Percentiles rank a stretch among this genome's conserved stretches.
phyloP scores from a whole-genome alignment of 2,888 invertebrate genomes.

The Eristalis intricaria region DNA sequence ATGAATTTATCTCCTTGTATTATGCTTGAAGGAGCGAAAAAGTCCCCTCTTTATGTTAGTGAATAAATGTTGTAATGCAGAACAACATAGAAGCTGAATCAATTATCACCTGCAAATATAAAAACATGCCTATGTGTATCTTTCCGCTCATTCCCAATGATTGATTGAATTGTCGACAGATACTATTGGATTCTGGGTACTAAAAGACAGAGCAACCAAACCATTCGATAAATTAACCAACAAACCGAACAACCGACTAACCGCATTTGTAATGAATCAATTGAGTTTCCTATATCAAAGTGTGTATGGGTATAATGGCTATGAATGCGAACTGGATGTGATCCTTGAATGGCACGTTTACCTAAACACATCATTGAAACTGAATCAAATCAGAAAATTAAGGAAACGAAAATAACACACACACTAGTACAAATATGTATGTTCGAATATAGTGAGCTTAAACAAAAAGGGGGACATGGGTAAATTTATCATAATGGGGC shows the following conservation, averaged over 20 bases:
- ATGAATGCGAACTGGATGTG: constrained; percentile 22
- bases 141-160: constrained; percentile 31
- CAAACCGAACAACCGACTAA: constrained; percentile 59
- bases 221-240: constrained; percentile 64
- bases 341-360: constrained; percentile 19
- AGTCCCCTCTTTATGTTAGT: background rate
- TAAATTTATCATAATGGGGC: background rate
- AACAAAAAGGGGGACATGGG: background rate
- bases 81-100: constrained; percentile 20
- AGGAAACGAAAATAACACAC: background rate
- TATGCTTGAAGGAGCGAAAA: background rate
- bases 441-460: background rate
- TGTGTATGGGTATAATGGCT: constrained; percentile 7
- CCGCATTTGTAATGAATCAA: constrained; percentile 66
- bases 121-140: background rate
- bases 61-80: constrained; percentile 2
- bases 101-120: constrained; percentile 40
- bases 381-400: constrained; percentile 44
- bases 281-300: constrained; percentile 57
- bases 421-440: background rate
- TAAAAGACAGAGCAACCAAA: constrained; percentile 2
- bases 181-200: background rate
- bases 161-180: constrained; percentile 31
- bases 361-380: constrained; percentile 36
- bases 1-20: background rate